Evolutionary conservation across 2,888 invertebrate species (phyloP), one percentile per base, ranked within the genome.

Genomic region (Drosophila pegasa): DNA sequence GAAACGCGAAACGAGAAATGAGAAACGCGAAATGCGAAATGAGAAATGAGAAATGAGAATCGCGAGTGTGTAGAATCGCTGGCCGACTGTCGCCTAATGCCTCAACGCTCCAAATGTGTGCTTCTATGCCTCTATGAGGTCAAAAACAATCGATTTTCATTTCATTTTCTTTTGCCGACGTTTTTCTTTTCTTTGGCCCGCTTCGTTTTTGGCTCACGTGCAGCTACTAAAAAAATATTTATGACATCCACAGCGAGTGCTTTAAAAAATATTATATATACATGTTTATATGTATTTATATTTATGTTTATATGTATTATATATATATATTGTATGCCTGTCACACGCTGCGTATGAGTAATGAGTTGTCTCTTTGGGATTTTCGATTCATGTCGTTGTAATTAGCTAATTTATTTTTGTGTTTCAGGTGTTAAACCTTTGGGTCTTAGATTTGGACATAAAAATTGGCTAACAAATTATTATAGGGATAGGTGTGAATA

Each of bases 81-180:
- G 56, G 71, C 67, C 67, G 45, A 71, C 47, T 60, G 67, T 61
- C 60, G 64, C 65, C 82, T 75, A 81, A 82, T 82, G 82, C 79
- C 66, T 50, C 70, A 62, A 47, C 68, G 83, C 52, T 79, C 77
- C 66, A 67, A 68, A 84, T 87, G 70, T 80, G 67, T 76, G 76
- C 69, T 76, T 73, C 69, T 76, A 74, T 79, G 77, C 75, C 71
- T 63, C 81, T 76, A 79, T 86, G 90, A 90, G 89, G 90, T 89
- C 89, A 89, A 89, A 89, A 90, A 80, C 89, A 89, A 89, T 89
- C 89, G 89, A 89, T 89, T 89, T 88, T 89, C 74, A 75, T 81
- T 74, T 82, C 69, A 68, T 71, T 78, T 71, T 71, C 65, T 70
- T 69, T 63, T 60, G 59, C 65, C 29, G 48, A 67, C 54, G n/a